A percentile compares a stretch with the other conserved stretches of the same genome.
These are phyloP conservation scores for Syngnathoides biaculeatus DNA, from an alignment of 2,113 vertebrate genomes.

Conservation along the genomic window DNA sequence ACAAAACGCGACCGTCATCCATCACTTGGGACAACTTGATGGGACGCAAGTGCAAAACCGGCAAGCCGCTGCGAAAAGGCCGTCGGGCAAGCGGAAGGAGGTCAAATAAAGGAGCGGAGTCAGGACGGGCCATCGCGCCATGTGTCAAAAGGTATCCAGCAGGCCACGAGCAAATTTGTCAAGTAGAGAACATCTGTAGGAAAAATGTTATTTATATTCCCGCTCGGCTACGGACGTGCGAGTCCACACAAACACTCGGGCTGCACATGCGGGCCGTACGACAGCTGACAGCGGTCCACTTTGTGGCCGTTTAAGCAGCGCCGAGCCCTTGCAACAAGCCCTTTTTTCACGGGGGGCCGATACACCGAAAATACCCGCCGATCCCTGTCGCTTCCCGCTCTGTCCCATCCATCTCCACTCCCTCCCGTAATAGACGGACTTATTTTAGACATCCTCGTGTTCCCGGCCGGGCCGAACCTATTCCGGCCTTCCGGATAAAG, in stretches of 20 bases:
- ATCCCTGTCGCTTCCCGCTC: conserved; percentile 62
- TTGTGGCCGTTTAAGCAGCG: conserved; percentile 64
- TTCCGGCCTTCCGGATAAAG: conserved; percentile 76
- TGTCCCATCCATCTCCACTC: conserved; percentile 66
- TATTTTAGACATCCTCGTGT: conserved; percentile 75
- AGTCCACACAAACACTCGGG: conserved; percentile 45
- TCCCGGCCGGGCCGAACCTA: conserved; percentile 70
- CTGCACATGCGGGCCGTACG: conserved; percentile 53
- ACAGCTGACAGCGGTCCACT: conserved; percentile 66
- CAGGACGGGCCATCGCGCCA: conserved; percentile 30
- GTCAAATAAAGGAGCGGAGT: conserved; percentile 10
- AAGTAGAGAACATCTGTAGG: conserved; percentile 71
- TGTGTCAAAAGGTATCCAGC: conserved; percentile 45
- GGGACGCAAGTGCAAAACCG: conserved; percentile 6
- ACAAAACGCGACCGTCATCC: neutral
- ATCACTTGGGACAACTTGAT: conserved; percentile 21
- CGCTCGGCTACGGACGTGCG: conserved; percentile 46
- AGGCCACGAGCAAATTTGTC: conserved; percentile 54
- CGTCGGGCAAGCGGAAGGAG: neutral
- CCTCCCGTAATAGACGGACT: conserved; percentile 71
- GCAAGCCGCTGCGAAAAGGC: neutral
- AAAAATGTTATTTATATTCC: conserved; percentile 69
- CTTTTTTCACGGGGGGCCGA: conserved; percentile 62
- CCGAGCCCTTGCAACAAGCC: conserved; percentile 63
- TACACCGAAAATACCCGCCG: conserved; percentile 68